These are phyloP conservation scores for Drosophila paranaensis DNA, from an alignment of 2,888 invertebrate genomes.

Conservation along the genomic window DNA sequence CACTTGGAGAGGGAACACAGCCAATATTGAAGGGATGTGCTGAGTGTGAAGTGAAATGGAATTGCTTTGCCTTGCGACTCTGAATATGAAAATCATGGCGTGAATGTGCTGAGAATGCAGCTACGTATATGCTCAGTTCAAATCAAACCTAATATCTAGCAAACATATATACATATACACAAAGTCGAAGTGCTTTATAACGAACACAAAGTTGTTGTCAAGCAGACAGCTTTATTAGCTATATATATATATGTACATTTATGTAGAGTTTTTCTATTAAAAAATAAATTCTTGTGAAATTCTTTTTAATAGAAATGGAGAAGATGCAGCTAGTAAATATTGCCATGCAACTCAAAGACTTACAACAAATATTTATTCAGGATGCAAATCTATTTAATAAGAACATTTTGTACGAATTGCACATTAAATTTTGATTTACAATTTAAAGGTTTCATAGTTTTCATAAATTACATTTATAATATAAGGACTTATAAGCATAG, in stretches of 20 bases:
- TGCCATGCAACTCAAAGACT: background rate
- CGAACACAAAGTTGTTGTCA: background rate
- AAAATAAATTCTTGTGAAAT: background rate
- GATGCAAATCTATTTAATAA: background rate
- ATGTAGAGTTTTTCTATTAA: background rate
- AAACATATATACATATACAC: background rate
- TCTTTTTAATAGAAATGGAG: background rate
- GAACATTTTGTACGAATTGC: background rate
- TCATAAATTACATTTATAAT: too few species aligned
- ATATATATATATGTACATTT: background rate
- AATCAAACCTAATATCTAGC: background rate
- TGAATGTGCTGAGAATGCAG: conserved; percentile 13
- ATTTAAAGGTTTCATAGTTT: too few species aligned
- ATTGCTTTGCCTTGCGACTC: conserved; percentile 35
- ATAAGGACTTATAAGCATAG: too few species aligned
- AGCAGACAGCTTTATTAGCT: conserved; percentile 1
- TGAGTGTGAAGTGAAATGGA: conserved; percentile 20
- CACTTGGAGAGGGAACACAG: conserved; percentile 1
- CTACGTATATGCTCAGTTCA: background rate
- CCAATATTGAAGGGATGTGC: conserved; percentile 26
- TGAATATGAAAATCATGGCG: conserved; percentile 17
- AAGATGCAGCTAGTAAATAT: background rate
- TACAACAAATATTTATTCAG: too few species aligned
- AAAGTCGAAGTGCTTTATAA: background rate
- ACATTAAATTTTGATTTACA: too few species aligned